Percentiles rank a stretch among this genome's conserved stretches.
Evolutionary conservation across 2,888 invertebrate species (phyloP).

Genomic region (Tenthredo amoena): DNA sequence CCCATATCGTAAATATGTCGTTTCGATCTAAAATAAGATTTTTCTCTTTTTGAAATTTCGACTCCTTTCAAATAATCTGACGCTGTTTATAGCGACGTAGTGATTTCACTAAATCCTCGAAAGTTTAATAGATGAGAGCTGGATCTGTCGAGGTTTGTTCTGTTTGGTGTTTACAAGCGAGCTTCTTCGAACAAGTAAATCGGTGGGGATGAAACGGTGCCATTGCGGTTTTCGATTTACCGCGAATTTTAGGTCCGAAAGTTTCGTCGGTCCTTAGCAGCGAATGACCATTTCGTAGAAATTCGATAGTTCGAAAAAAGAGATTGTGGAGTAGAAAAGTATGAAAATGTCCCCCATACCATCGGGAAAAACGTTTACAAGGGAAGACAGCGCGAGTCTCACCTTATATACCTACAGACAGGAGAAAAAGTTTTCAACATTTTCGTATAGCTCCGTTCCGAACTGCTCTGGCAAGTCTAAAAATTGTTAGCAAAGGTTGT

Average conservation of each 20-base stretch:
- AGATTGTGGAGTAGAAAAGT: background rate
- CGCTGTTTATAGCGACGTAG: background rate
- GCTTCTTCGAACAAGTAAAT: background rate
- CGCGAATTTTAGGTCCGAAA: background rate
- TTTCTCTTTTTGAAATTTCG: background rate
- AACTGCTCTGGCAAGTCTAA: constrained; percentile 29
- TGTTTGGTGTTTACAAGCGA: background rate
- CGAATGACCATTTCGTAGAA: background rate
- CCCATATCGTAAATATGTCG: background rate
- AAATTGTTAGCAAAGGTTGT: constrained; percentile 39
- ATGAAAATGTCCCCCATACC: background rate
- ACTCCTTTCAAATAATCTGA: background rate
- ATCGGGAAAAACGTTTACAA: constrained; percentile 1
- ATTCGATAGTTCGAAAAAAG: constrained; percentile 6
- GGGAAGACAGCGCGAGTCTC: background rate
- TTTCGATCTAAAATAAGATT: background rate
- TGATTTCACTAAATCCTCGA: background rate
- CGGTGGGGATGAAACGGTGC: background rate
- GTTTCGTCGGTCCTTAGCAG: background rate
- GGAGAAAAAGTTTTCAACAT: constrained; percentile 30
- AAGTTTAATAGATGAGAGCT: background rate
- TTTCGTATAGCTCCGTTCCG: constrained; percentile 1
- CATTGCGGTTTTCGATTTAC: background rate
- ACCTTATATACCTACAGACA: background rate
- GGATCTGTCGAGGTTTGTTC: background rate